Base-by-base conservation (phyloP, 2,888 invertebrate genomes). In the Drosophila merina region DNA sequence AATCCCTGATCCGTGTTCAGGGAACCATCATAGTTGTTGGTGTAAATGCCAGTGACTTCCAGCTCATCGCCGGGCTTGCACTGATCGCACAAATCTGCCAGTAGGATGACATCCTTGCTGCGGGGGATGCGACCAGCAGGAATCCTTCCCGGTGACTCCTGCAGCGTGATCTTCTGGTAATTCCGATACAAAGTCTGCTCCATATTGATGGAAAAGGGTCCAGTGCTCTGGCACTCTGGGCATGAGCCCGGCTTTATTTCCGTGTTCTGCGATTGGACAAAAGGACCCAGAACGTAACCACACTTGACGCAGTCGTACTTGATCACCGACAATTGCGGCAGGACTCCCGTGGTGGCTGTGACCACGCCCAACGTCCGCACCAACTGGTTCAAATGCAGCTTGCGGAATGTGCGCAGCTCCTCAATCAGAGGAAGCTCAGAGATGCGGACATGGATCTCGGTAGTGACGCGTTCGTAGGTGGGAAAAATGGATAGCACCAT, bases 51-150 rank as follows among this genome's bases (percentile, higher is more conserved):
- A 0, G 97, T 97, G 2, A 97, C 93, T 86, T 97, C 99, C 26
- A 99, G 95, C 92, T 99, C 99, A 90, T 99, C 99, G 0, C 99
- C 99, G 0, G 99, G 99, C 91, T 99, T 99, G 92, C 98, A 99
- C 3, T 96, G 93, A 91, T 99, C 99, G 80, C 99, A 99, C 7
- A 99, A 93, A 93, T 99, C 99, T 0, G 98, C 96, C 31, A 99
- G 90, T 52, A 99, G 92, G 72, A 99, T 96, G 86, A 97, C 97
- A 89, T 99, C 99, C 92, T 99, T 99, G 58, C 98, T 98, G 6
- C 99, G 94, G 0, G 99, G 99, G 62, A 99, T 96, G 38, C 99
- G 94, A 7, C 99, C 99, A 0, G 99, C 98, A 0, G 99, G 98
- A 57, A 99, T 98, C 78, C 98, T 96, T 0, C 99, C 98, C 0